Percentiles rank a stretch among this genome's conserved stretches.
Conservation (phyloP, 1,140 invertebrate species). For the Onthophagus taurus region DNA sequence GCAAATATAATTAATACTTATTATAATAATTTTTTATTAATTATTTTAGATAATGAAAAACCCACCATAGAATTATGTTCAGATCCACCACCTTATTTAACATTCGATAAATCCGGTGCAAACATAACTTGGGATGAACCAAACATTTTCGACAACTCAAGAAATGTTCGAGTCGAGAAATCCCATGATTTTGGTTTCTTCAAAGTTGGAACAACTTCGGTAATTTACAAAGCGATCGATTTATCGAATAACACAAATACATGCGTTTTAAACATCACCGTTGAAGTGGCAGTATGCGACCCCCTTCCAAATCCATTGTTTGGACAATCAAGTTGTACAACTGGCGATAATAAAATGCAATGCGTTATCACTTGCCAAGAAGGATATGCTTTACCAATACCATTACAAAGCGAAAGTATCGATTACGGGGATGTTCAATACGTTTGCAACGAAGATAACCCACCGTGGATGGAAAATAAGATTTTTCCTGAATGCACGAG, state of each 20-base stretch:
- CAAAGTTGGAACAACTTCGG: conserved; percentile 45
- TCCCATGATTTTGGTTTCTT: conserved; percentile 45
- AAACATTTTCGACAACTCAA: conserved; percentile 60
- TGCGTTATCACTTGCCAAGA: conserved; percentile 50
- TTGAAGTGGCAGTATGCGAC: conserved; percentile 52
- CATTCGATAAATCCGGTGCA: conserved; percentile 33
- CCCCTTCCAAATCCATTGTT: conserved; percentile 45
- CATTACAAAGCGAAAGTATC: conserved; percentile 27
- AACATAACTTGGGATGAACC: conserved; percentile 56
- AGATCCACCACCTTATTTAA: conserved; percentile 46
- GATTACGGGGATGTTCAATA: conserved; percentile 23
- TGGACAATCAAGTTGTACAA: conserved; percentile 47
- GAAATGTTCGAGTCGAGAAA: conserved; percentile 26
- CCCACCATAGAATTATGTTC: conserved; percentile 55
- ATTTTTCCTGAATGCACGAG: conserved; percentile 51
- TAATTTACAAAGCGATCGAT: conserved; percentile 52
- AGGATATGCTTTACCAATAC: conserved; percentile 49
- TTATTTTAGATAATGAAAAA: conserved; percentile 46
- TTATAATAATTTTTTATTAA: conserved; percentile 6
- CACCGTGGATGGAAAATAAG: conserved; percentile 27
- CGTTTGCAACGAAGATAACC: conserved; percentile 26
- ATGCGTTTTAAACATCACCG: conserved; percentile 51
- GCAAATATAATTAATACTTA: conserved; percentile 2
- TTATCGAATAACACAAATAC: conserved; percentile 47
- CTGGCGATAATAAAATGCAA: conserved; percentile 37